Evolutionary conservation across 1,140 invertebrate genomes (phyloP), one percentile per base, ranked within the genome.

Genomic region (Cepaea nemoralis): DNA sequence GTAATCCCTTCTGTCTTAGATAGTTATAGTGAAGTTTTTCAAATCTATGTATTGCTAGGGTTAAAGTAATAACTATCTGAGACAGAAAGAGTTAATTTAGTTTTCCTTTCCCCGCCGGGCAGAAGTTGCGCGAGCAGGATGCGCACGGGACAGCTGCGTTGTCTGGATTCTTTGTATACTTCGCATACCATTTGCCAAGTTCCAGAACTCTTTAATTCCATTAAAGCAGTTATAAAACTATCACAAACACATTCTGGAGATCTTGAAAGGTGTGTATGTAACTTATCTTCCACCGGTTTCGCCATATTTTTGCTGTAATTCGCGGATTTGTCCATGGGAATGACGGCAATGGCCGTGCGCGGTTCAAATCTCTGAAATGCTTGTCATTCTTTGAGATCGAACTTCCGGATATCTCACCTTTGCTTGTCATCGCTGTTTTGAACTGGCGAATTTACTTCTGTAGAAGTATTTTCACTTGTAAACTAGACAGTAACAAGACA

Each of bases 131-230:
- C 95, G 94, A 93, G 93, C 92, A 92, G 93, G 93, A 92, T 95
- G 95, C 95, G 95, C 95, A 94, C 93, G 94, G 93, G 94, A 93
- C 93, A 94, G 94, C 93, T 95, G 95, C 95, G 95, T 96, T 95
- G 95, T 96, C 95, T 93, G 94, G 95, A 96, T 96, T 96, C 95
- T 96, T 96, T 96, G 95, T 96, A 96, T 96, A 96, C 95, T 94
- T 95, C 93, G 94, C 95, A 96, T 96, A 95, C 95, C 95, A 95
- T 95, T 94, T 95, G 94, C 94, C 94, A 94, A 93, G 94, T 93
- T 84, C 83, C 85, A 85, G 70, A 85, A 85, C 80, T 85, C 45
- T 81, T 73, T 82, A 77, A 80, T 83, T 81, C 82, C 74, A 27
- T 77, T 83, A 37, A 75, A 80, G 77, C 73, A 79, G 24, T 63